phyloP scores from a whole-genome alignment of 2,113 vertebrate species.

The Phyllopteryx taeniolatus region DNA sequence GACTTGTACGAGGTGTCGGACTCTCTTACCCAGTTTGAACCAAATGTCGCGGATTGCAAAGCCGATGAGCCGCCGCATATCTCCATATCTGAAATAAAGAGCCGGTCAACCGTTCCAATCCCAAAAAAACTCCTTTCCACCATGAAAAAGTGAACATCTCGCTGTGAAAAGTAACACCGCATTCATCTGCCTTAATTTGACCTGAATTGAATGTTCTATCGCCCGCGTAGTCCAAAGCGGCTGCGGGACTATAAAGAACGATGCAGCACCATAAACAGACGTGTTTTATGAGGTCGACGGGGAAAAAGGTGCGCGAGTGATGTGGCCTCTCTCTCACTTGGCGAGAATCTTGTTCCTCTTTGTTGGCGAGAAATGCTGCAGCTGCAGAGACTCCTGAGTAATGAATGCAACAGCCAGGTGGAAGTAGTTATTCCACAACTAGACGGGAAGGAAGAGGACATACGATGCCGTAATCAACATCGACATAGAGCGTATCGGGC shows the following conservation, averaged over 20 bases:
- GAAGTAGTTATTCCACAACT: slow-evolving; percentile 99
- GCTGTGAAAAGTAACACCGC: slow-evolving; percentile 21
- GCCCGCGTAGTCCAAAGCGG: slow-evolving; percentile 31
- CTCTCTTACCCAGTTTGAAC: slow-evolving; percentile 90
- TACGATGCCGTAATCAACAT: not conserved
- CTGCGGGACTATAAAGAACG: slow-evolving; percentile 31
- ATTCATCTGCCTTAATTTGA: slow-evolving; percentile 21
- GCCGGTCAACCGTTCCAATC: slow-evolving; percentile 19
- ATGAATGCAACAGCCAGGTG: slow-evolving; percentile 98
- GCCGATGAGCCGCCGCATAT: slow-evolving; percentile 93
- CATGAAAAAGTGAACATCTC: slow-evolving; percentile 3
- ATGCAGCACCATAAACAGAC: slow-evolving; percentile 32
- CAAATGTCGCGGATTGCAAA: slow-evolving; percentile 97
- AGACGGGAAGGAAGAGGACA: slow-evolving; percentile 30
- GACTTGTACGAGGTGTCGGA: not conserved
- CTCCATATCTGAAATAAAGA: slow-evolving; percentile 77
- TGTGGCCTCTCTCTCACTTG: slow-evolving; percentile 76
- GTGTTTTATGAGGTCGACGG: slow-evolving; percentile 33
- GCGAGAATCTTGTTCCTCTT: slow-evolving; percentile 93
- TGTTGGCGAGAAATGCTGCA: slow-evolving; percentile 91
- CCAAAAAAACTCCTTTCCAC: slow-evolving; percentile 2
- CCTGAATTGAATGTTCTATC: slow-evolving; percentile 32
- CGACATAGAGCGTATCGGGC: not conserved
- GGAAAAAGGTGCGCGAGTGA: slow-evolving; percentile 35
- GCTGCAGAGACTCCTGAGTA: slow-evolving; percentile 95